Evolutionary conservation across 2,113 vertebrate genomes (phyloP).

Genomic region (Esox niger): DNA sequence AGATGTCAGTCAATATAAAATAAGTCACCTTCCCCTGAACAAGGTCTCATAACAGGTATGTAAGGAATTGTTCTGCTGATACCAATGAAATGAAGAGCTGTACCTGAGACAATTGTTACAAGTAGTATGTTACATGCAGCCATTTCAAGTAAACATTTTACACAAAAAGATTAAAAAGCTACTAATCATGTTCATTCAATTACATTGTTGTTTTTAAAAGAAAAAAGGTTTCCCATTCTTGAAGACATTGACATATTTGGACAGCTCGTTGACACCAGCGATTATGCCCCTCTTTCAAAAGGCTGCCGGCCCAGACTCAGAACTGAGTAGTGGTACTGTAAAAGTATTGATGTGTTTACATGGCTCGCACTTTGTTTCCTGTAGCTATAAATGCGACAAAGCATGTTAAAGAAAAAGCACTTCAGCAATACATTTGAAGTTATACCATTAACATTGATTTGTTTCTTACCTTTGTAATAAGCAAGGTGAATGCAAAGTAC

Average conservation of each 20-base stretch:
- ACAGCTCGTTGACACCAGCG: constrained; percentile 49
- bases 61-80: no score
- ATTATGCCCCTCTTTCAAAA: constrained; percentile 91
- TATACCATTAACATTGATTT: background rate
- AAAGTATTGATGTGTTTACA: constrained; percentile 93
- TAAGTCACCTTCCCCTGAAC: background rate
- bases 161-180: constrained; percentile 33
- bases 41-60: background rate
- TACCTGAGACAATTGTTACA: constrained; percentile 79
- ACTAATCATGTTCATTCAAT: background rate
- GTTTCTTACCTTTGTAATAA: background rate
- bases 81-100: constrained; percentile 63
- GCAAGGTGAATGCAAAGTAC: constrained; percentile 49
- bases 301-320: constrained; percentile 84
- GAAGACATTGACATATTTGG: constrained; percentile 18
- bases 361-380: constrained; percentile 94
- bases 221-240: background rate
- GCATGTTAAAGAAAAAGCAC: constrained; percentile 86
- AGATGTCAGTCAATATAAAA: no score
- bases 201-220: background rate
- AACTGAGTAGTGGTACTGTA: constrained; percentile 90
- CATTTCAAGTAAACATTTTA: constrained; percentile 64
- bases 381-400: constrained; percentile 98
- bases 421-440: constrained; percentile 8
- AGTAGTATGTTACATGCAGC: constrained; percentile 77